Percentiles rank a stretch among this genome's conserved stretches.
These are phyloP conservation scores for Saturnia pavonia DNA, from an alignment of 2,888 invertebrate genomes.

Conservation along the genomic window DNA sequence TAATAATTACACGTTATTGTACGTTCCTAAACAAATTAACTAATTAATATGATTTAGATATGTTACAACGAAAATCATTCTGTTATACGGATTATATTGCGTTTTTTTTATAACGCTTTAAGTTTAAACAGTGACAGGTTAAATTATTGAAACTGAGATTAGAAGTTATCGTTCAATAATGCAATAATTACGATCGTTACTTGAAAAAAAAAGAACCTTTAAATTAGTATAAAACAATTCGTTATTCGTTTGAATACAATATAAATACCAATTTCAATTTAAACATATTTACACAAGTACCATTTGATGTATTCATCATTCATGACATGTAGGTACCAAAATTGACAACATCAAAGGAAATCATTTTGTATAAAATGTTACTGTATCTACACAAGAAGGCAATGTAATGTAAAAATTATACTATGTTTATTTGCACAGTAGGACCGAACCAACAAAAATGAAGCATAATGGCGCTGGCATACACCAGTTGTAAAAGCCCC, in stretches of 20 bases:
- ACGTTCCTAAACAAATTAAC: background rate
- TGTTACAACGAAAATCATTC: background rate
- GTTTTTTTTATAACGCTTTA: background rate
- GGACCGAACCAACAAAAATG: slow-evolving; percentile 25
- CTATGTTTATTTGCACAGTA: slow-evolving; percentile 39
- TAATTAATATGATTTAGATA: background rate
- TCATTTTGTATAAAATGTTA: slow-evolving; percentile 6
- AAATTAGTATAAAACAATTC: background rate
- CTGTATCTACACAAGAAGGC: background rate
- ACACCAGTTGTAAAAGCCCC: too few species aligned
- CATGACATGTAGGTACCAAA: slow-evolving; percentile 17
- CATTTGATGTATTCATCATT: slow-evolving; percentile 21
- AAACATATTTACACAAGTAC: slow-evolving; percentile 5
- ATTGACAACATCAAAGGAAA: slow-evolving; percentile 8
- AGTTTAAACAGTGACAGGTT: background rate
- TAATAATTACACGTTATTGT: background rate
- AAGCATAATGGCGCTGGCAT: too few species aligned
- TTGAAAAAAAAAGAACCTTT: background rate
- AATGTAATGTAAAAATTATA: slow-evolving; percentile 40
- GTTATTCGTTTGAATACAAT: background rate
- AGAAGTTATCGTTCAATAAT: background rate
- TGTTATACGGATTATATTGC: background rate
- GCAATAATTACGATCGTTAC: background rate
- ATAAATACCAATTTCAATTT: background rate
- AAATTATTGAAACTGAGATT: background rate